Evolutionary conservation across 92 coral and sea anemone species (phyloP), one percentile per base, ranked within the genome.

Genomic region (Actinernus sp.): DNA sequence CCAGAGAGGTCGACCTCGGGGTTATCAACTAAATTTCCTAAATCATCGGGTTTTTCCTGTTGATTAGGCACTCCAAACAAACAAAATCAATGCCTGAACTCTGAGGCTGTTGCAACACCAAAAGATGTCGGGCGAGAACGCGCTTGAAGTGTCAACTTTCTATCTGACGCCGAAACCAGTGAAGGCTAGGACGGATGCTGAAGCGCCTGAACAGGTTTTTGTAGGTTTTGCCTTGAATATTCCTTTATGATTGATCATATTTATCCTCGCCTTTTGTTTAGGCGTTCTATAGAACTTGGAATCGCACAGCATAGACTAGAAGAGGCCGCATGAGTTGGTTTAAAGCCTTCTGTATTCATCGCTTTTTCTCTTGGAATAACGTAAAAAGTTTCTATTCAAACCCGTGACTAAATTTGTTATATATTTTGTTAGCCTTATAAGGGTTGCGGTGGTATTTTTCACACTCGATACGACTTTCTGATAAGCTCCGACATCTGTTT

Each of bases 401-500:
- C n/a, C n/a, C n/a, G n/a, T n/a, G n/a, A n/a, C n/a, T n/a, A 34
- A 6, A 34, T 34, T 34, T 45, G 52, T 18, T 8, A 4, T 45
- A 45, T 45, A 18, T 45, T 45, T 36, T 45, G 21, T 45, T 4
- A 18, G 19, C 22, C 52, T 7, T 45, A 45, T 18, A 4, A 6
- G 22, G 52, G 17, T n/a, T 8, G 5, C 52, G 4, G 52, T 45
- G 52, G 52, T 23, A 21, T 64, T 31, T 20, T 28, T 19, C 16
- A 24, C 18, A 21, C 47, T 24, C 41, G 49, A 66, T 50, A 6
- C 5, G 38, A 27, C 21, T 9, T 25, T 20, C 32, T 45, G 76
- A 54, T 68, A 54, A 40, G 51, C 0, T 40, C 12, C 43, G 28
- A 56, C 76, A 68, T 68, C 76, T 68, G 76, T 55, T 55, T 53